These are phyloP conservation scores for Bombus turneri DNA, from an alignment of 1,140 invertebrate genomes.

Conservation along the genomic window DNA sequence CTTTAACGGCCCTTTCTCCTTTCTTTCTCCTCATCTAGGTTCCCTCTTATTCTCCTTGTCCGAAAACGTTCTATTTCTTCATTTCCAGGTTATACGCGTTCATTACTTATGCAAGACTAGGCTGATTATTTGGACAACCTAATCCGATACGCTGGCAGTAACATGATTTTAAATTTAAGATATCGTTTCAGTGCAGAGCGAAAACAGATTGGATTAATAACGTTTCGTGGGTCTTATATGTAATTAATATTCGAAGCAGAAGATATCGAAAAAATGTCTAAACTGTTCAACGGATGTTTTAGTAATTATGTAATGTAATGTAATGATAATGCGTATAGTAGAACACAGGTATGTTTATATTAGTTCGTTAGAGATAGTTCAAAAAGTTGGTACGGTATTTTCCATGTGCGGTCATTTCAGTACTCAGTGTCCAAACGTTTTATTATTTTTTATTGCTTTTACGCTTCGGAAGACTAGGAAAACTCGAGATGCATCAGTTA, in stretches of 20 bases:
- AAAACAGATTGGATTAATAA: not conserved
- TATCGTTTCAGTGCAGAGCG: no score
- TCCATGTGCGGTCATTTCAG: not conserved
- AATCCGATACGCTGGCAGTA: not conserved
- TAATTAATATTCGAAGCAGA: not conserved
- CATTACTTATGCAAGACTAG: not conserved
- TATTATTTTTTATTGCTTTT: not conserved
- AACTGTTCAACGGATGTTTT: not conserved
- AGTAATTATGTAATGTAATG: no score
- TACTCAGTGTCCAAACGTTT: not conserved
- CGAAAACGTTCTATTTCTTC: slow-evolving; percentile 33
- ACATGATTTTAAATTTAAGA: not conserved
- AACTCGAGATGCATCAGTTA: not conserved
- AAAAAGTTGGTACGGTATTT: not conserved
- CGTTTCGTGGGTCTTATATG: not conserved
- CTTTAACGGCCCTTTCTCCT: not conserved
- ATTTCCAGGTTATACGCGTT: not conserved
- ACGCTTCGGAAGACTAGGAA: no score
- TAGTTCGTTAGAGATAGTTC: not conserved
- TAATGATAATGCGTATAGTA: no score
- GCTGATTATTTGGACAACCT: not conserved
- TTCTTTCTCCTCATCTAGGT: not conserved
- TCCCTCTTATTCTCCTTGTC: slow-evolving; percentile 9
- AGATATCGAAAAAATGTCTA: not conserved
- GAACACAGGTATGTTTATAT: no score